A percentile compares a stretch with the other conserved stretches of the same genome.
Evolutionary conservation across 1,140 invertebrate genomes (phyloP).

Genomic region (Sitophilus oryzae): DNA sequence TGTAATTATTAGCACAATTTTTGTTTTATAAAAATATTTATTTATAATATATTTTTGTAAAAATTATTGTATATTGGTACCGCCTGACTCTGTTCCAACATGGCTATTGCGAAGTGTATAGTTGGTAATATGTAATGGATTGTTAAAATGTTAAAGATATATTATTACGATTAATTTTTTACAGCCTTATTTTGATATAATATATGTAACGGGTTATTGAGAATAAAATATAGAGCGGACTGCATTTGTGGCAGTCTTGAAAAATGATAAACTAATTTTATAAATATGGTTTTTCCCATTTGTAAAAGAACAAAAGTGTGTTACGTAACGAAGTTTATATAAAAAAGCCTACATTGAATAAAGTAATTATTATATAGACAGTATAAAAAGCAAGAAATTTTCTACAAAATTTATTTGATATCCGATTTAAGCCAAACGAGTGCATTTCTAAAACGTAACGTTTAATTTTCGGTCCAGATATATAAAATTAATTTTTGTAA

Average conservation of each 20-base stretch:
- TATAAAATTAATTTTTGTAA: conserved; percentile 19
- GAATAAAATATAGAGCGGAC: conserved; percentile 7
- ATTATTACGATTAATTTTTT: conserved; percentile 28
- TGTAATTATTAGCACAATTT: not conserved
- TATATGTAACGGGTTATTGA: too few species aligned
- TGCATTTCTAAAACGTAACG: conserved; percentile 6
- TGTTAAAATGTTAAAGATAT: conserved; percentile 38
- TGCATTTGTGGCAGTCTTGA: conserved; percentile 9
- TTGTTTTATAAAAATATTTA: conserved; percentile 3
- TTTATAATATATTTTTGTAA: conserved; percentile 1
- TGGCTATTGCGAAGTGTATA: conserved; percentile 43
- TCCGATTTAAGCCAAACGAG: not conserved
- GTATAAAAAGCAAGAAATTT: not conserved
- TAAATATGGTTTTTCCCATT: conserved; percentile 8
- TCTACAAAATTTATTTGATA: not conserved
- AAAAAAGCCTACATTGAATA: conserved; percentile 8
- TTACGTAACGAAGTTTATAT: not conserved
- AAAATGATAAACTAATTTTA: conserved; percentile 17
- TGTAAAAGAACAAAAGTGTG: not conserved
- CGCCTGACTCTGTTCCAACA: conserved; percentile 36
- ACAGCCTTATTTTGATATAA: conserved; percentile 26
- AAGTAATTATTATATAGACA: conserved; percentile 10
- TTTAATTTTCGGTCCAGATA: conserved; percentile 12
- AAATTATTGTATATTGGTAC: conserved; percentile 27
- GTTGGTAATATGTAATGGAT: conserved; percentile 34